Percentiles rank a stretch among this genome's conserved stretches.
phyloP scores from a whole-genome alignment of 2,797 vertebrate species.

The Sebastes nivosus region DNA sequence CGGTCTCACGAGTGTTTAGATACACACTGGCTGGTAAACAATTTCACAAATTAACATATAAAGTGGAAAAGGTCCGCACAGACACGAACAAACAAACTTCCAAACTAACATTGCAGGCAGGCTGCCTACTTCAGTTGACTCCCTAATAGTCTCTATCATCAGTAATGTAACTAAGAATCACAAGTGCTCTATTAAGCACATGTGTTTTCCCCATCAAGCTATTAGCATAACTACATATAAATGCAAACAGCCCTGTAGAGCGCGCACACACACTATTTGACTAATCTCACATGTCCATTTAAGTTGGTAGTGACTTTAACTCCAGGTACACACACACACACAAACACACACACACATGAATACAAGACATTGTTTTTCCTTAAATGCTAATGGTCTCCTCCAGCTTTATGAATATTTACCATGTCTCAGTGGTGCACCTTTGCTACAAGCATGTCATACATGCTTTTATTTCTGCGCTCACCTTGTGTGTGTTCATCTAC shows the following conservation, averaged over 20 bases:
- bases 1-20: constrained; percentile 70
- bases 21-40: constrained; percentile 77
- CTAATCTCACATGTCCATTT: constrained; percentile 36
- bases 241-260: constrained; percentile 32
- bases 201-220: constrained; percentile 39
- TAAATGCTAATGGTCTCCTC: constrained; percentile 51
- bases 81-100: constrained; percentile 73
- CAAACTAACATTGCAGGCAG: constrained; percentile 45
- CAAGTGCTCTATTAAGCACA: constrained; percentile 43
- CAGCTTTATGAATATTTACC: constrained; percentile 62
- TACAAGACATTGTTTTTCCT: not conserved
- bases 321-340: not conserved
- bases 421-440: constrained; percentile 14
- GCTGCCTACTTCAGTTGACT: constrained; percentile 61
- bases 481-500: constrained; percentile 20
- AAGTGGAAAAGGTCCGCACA: constrained; percentile 76
- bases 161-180: constrained; percentile 65
- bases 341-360: not conserved
- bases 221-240: constrained; percentile 49
- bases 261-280: constrained; percentile 2
- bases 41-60: constrained; percentile 81
- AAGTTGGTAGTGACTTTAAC: constrained; percentile 11
- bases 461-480: constrained; percentile 29
- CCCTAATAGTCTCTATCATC: constrained; percentile 62
- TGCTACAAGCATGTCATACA: constrained; percentile 54